Conservation (phyloP, 2,797 vertebrate genomes). For the Sebastes elongatus region DNA sequence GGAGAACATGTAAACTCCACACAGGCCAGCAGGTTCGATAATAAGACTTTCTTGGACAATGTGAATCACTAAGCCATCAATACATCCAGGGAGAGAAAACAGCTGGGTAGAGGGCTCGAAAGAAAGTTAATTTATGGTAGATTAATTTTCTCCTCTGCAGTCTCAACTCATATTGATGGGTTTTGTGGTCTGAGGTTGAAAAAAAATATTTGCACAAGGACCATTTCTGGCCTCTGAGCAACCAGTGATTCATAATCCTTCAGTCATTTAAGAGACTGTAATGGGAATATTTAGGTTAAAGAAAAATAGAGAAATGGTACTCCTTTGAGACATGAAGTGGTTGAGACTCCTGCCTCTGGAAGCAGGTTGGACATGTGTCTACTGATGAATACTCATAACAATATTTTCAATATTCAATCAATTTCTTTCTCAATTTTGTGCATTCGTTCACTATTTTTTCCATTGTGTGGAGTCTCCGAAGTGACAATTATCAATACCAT, state of each 20-base stretch:
- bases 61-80: background rate
- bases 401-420: too few relatives aligned
- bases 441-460: background rate
- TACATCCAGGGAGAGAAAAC: background rate
- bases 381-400: background rate
- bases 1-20: background rate
- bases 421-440: too few relatives aligned
- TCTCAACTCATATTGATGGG: constrained; percentile 31
- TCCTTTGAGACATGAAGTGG: constrained; percentile 2
- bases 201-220: constrained; percentile 56
- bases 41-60: too few relatives aligned
- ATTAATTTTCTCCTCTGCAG: constrained; percentile 15
- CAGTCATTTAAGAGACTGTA: constrained; percentile 35
- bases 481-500: background rate
- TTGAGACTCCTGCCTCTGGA: background rate
- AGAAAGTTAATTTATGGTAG: background rate
- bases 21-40: background rate
- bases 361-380: background rate
- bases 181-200: constrained; percentile 39
- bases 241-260: constrained; percentile 46
- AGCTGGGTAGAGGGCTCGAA: background rate
- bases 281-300: constrained; percentile 44
- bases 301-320: constrained; percentile 1
- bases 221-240: constrained; percentile 36
- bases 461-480: background rate